Conservation (phyloP, 2,113 vertebrate species). For the Leptobrachium ailaonicum region DNA sequence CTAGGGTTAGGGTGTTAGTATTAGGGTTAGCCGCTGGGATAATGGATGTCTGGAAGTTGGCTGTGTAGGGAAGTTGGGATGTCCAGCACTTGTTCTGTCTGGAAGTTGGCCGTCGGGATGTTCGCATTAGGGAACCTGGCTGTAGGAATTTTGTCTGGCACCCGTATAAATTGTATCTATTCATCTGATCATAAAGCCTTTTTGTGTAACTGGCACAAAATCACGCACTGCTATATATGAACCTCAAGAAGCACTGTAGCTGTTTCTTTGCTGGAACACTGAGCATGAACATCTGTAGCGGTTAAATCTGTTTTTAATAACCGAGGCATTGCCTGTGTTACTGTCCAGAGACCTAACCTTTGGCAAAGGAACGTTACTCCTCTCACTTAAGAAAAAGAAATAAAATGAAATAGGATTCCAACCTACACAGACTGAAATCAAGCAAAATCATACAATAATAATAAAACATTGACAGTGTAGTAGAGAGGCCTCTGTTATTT, state of each 20-base stretch:
- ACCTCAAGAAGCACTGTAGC: neutral
- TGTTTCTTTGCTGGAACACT: slow-evolving; percentile 5
- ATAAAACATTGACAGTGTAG: slow-evolving; percentile 21
- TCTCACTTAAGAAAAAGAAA: neutral
- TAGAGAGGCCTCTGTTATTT: slow-evolving; percentile 12
- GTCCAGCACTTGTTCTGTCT: no score
- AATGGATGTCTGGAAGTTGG: no score
- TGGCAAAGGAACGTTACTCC: slow-evolving; percentile 12
- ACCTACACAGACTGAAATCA: slow-evolving; percentile 6
- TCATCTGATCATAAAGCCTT: slow-evolving; percentile 17
- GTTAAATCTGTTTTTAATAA: slow-evolving; percentile 23
- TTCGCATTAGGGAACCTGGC: no score
- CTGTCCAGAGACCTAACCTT: slow-evolving; percentile 33
- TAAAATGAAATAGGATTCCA: neutral
- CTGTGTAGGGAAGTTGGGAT: no score
- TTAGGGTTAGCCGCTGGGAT: no score
- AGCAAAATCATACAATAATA: no score
- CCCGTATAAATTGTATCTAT: no score
- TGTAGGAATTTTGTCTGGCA: no score
- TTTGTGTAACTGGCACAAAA: slow-evolving; percentile 16
- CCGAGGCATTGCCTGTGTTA: slow-evolving; percentile 6
- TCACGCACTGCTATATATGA: neutral
- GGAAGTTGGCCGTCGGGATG: no score
- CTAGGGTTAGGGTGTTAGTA: no score
- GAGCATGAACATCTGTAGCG: slow-evolving; percentile 40